A percentile compares a stretch with the other conserved stretches of the same genome.
phyloP scores from a whole-genome alignment of 2,113 vertebrate species.

The Sphyrna mokarran region DNA sequence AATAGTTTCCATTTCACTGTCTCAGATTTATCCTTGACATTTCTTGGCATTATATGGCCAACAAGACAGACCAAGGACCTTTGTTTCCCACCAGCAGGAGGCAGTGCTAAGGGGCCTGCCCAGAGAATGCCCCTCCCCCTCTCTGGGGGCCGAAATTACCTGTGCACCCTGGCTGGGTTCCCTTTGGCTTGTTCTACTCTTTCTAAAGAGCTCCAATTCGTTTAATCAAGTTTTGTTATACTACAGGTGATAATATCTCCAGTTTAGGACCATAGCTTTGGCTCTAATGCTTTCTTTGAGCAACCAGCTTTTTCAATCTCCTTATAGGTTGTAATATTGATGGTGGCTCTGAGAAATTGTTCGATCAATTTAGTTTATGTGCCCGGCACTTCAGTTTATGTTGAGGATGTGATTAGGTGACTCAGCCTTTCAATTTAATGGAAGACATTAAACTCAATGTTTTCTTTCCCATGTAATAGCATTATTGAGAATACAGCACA shows the following conservation, averaged over 20 bases:
- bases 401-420: conserved; percentile 15
- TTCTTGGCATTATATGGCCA: no score
- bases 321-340: background rate
- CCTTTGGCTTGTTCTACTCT: no score
- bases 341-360: background rate
- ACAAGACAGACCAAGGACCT: no score
- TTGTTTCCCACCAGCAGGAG: no score
- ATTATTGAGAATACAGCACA: background rate
- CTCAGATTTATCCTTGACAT: no score
- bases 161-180: no score
- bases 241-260: background rate
- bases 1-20: no score
- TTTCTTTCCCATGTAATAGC: conserved; percentile 1
- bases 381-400: background rate
- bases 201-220: background rate
- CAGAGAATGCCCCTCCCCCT: no score
- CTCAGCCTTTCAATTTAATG: conserved; percentile 14
- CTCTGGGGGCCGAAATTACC: no score
- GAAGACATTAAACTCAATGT: background rate
- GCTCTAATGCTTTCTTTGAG: background rate
- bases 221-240: background rate
- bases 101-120: no score
- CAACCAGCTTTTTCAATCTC: background rate
- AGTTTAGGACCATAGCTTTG: background rate
- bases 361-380: background rate